Evolutionary conservation across 2,797 vertebrate genomes (phyloP).

Genomic region (Centroberyx gerrardi): DNA sequence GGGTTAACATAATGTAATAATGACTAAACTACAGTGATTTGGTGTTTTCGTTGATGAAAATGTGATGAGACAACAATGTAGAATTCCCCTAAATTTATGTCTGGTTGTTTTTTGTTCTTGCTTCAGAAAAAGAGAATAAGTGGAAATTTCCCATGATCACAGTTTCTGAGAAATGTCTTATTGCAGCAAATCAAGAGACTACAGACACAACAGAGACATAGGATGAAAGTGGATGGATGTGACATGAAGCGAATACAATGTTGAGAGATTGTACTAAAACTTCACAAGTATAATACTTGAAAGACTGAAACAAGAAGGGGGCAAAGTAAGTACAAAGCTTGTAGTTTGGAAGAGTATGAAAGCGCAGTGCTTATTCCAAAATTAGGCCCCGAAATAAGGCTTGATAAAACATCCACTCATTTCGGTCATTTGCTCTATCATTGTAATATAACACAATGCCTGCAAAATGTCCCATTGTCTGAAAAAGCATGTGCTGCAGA

Average conservation of each 20-base stretch:
- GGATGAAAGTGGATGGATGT: no score
- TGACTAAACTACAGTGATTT: no score
- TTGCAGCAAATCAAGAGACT: no score
- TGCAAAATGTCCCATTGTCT: slow-evolving; percentile 64
- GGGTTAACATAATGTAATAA: no score
- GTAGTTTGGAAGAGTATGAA: neutral
- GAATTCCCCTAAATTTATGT: no score
- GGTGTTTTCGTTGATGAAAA: neutral
- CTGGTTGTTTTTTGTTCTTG: no score
- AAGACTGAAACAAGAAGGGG: neutral
- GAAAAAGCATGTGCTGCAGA: slow-evolving; percentile 53
- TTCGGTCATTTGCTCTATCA: slow-evolving; percentile 14
- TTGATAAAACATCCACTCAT: slow-evolving; percentile 23
- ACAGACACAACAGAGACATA: no score
- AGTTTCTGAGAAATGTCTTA: no score
- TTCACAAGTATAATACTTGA: no score
- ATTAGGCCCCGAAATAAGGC: neutral
- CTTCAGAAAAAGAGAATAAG: no score
- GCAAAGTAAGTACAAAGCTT: neutral
- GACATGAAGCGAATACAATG: no score
- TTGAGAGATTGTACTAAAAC: neutral
- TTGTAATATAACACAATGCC: slow-evolving; percentile 63
- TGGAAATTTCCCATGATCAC: no score
- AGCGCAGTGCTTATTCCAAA: neutral
- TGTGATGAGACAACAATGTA: neutral